Conservation (phyloP, 1,140 invertebrate genomes). For the Pogonognathellus flavescens region DNA sequence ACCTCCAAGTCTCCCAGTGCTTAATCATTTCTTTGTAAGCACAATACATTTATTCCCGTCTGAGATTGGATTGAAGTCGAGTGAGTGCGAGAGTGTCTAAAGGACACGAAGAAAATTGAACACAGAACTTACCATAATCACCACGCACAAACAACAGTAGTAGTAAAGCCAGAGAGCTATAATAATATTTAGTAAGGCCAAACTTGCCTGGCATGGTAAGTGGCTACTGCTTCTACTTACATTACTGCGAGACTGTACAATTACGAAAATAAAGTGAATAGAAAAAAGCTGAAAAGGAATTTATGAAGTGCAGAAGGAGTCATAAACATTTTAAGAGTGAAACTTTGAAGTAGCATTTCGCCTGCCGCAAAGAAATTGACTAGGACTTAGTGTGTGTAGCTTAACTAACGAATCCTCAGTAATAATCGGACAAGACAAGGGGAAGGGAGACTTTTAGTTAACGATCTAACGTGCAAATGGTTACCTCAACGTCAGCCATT, state of each 20-base stretch:
- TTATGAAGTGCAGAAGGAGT: slow-evolving; percentile 50
- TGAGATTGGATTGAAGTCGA: not conserved
- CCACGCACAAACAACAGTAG: too few relatives aligned
- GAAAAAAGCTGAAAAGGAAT: slow-evolving; percentile 18
- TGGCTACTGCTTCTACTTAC: slow-evolving; percentile 6
- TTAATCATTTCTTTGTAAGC: not conserved
- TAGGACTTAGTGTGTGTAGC: not conserved
- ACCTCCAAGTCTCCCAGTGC: slow-evolving; percentile 13
- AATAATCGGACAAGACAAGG: slow-evolving; percentile 33
- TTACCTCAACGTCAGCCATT: slow-evolving; percentile 49
- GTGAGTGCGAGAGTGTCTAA: not conserved
- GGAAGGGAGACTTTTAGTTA: slow-evolving; percentile 16
- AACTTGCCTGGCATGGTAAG: slow-evolving; percentile 43
- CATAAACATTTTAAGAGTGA: slow-evolving; percentile 49
- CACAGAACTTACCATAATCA: not conserved
- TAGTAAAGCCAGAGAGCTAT: not conserved
- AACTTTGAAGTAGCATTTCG: slow-evolving; percentile 26
- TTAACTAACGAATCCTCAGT: slow-evolving; percentile 23
- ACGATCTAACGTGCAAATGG: slow-evolving; percentile 48
- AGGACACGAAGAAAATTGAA: not conserved
- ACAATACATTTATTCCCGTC: slow-evolving; percentile 4
- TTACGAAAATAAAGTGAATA: slow-evolving; percentile 44
- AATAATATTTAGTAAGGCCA: not conserved
- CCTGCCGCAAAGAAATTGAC: slow-evolving; percentile 37
- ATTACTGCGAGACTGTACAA: not conserved